Evolutionary conservation across 1,140 invertebrate genomes (phyloP).

Genomic region (Chymomyza costata): DNA sequence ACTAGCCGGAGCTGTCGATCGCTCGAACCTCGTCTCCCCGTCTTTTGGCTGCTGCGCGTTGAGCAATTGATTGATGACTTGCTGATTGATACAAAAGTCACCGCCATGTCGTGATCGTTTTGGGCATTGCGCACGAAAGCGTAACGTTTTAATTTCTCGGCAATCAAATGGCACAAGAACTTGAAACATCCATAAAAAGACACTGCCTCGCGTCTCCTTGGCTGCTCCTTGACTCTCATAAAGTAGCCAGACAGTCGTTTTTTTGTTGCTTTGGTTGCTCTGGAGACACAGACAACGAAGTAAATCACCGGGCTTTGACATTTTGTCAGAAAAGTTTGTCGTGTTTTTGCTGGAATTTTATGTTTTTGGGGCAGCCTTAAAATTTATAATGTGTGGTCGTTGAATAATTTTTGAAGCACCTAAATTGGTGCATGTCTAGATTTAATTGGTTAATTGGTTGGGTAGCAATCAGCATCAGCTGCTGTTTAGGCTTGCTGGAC

Average conservation of each 20-base stretch:
- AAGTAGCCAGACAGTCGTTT: conserved; percentile 27
- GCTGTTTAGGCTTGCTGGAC: too few relatives aligned
- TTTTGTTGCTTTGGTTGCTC: conserved; percentile 29
- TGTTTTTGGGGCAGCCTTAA: conserved; percentile 39
- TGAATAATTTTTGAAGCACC: conserved; percentile 69
- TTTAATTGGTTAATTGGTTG: conserved; percentile 66
- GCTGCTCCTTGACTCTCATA: conserved; percentile 5
- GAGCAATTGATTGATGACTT: conserved; percentile 49
- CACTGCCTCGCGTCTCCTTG: not conserved
- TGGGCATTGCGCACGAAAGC: conserved; percentile 59
- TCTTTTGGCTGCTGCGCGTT: too few relatives aligned
- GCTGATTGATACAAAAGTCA: conserved; percentile 20
- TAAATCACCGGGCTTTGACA: conserved; percentile 66
- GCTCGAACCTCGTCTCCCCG: too few relatives aligned
- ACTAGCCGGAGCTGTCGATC: too few relatives aligned
- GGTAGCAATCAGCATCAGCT: conserved; percentile 6
- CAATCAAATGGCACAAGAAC: conserved; percentile 61
- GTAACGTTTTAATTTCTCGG: conserved; percentile 72
- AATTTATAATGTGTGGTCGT: conserved; percentile 73
- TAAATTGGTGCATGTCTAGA: conserved; percentile 72
- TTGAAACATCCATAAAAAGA: conserved; percentile 50
- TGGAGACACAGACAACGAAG: conserved; percentile 40
- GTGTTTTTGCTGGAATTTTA: conserved; percentile 40
- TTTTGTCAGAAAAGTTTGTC: conserved; percentile 59
- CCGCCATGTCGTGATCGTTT: conserved; percentile 62